Evolutionary conservation across 2,797 vertebrate genomes (phyloP).

Genomic region (Argyrosomus regius): DNA sequence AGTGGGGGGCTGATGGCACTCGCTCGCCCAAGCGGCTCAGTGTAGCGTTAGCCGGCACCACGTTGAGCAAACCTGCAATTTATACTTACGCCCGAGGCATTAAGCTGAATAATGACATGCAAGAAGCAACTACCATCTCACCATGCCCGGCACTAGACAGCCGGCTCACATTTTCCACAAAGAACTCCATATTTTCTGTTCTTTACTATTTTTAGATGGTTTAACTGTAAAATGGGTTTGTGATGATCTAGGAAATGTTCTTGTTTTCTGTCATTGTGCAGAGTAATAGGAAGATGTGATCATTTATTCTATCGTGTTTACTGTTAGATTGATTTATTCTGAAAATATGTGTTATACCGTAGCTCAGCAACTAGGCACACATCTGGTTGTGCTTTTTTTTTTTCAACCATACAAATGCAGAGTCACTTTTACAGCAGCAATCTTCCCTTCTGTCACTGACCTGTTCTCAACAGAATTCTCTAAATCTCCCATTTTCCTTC

Average conservation of each 20-base stretch:
- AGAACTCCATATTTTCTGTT: constrained; percentile 7
- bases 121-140: constrained; percentile 50
- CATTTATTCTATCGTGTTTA: constrained; percentile 17
- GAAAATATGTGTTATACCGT: constrained; percentile 12
- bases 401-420: not conserved
- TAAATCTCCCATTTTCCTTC: constrained; percentile 15
- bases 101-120: constrained; percentile 76
- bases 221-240: constrained; percentile 5
- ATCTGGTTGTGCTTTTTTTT: constrained; percentile 1
- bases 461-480: constrained; percentile 10
- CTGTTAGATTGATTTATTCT: constrained; percentile 5
- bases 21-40: constrained; percentile 59
- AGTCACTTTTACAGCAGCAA: constrained; percentile 18
- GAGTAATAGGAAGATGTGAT: not conserved
- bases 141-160: constrained; percentile 20
- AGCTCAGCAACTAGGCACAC: not conserved
- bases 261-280: not conserved
- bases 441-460: constrained; percentile 5
- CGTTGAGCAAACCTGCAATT: constrained; percentile 81
- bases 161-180: constrained; percentile 2
- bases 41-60: constrained; percentile 64
- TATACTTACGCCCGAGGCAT: constrained; percentile 70
- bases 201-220: constrained; percentile 15
- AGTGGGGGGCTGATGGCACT: constrained; percentile 78
- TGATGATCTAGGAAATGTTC: constrained; percentile 8